Base-by-base conservation (phyloP, 2,888 invertebrate species). In the Piscicola geometra region DNA sequence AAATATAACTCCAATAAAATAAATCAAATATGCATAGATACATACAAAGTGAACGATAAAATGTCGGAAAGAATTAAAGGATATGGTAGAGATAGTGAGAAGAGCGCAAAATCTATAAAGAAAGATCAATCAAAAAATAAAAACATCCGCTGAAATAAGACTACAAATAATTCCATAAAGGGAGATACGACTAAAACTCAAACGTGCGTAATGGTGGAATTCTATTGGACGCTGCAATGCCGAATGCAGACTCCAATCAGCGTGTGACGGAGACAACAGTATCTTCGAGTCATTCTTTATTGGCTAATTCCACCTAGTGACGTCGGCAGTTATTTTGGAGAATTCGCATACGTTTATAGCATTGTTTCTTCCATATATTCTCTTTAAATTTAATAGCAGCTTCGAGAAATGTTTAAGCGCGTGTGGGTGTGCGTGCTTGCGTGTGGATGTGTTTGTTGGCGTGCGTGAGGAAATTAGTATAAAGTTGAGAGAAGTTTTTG, bases 41-140 rank as follows among this genome's bases (percentile, higher is more conserved):
- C n/a, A n/a, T n/a, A n/a, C 21, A 47, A 47, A 47, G 5, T 25
- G 21, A 56, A 56, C 21, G n/a, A 15, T 56, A n/a, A 18, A 56
- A 21, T 18, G 25, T 25, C 60, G 25, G n/a, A n/a, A 56, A n/a
- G 60, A 56, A 3, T 25, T 25, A 56, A 56, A 21, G 60, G 25
- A 25, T 25, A 21, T 18, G n/a, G 5, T 56, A n/a, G 25, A 25
- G n/a, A 56, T 25, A 56, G 60, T 56, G 60, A 56, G n/a, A 21
- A 21, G n/a, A 56, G 60, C 41, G 41, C 9, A 56, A 56, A 56
- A 56, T 56, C 60, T 56, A 56, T 56, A 56, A 56, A 56, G 60
- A 56, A n/a, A 56, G 60, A 56, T 56, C 60, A 56, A 56, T 56
- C 25, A 3, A 56, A 56, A 25, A 56, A 25, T 56, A 56, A 25